A percentile compares a stretch with the other conserved stretches of the same genome.
These are phyloP conservation scores for Acipenser transmontanus DNA, from an alignment of 2,797 vertebrate species.

Conservation along the genomic window DNA sequence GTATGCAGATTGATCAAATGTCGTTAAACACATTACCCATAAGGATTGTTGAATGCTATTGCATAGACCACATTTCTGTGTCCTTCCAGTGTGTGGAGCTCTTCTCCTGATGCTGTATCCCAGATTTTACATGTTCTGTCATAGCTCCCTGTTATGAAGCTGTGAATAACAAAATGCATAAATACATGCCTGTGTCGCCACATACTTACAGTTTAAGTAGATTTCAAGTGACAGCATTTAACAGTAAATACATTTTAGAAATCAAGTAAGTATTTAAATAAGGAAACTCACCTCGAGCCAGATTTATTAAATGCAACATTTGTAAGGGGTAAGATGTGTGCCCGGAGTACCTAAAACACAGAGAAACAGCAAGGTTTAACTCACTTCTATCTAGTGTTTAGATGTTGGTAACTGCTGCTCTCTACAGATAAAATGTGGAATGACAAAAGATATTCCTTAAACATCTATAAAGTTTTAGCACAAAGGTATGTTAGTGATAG, in stretches of 20 bases:
- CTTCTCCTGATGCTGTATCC: constrained; percentile 81
- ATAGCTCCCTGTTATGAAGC: constrained; percentile 96
- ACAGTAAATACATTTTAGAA: neutral
- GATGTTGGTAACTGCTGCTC: constrained; percentile 36
- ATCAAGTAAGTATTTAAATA: neutral
- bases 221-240: neutral
- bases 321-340: constrained; percentile 85
- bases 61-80: constrained; percentile 90
- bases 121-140: constrained; percentile 92
- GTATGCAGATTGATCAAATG: too few relatives aligned
- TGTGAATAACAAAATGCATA: constrained; percentile 34
- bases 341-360: constrained; percentile 70
- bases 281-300: constrained; percentile 77
- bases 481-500: too few relatives aligned
- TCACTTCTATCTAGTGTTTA: neutral
- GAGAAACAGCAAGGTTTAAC: constrained; percentile 14
- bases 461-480: too few relatives aligned
- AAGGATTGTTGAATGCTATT: constrained; percentile 94
- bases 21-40: constrained; percentile 62
- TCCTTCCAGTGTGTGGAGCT: constrained; percentile 72
- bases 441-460: neutral
- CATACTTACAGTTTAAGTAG: neutral
- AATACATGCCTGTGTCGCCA: constrained; percentile 6
- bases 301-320: constrained; percentile 97
- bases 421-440: constrained; percentile 36